phyloP scores from a whole-genome alignment of 1,140 invertebrate species.

The Coenobita brevimanus region DNA sequence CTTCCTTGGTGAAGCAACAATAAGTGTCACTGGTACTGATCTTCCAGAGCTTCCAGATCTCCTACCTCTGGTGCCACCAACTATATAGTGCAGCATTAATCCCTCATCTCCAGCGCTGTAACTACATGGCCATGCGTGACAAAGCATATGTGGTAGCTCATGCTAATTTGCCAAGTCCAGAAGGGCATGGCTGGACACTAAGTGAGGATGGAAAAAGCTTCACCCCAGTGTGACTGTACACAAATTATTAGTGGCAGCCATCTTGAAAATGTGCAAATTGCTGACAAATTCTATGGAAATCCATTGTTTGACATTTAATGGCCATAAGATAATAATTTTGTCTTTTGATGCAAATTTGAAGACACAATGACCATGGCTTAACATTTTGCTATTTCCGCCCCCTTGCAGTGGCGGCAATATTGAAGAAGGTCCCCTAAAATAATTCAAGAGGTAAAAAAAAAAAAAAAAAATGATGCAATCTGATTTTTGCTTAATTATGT shows the following conservation, averaged over 20 bases:
- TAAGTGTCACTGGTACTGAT: neutral
- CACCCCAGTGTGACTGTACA: slow-evolving; percentile 7
- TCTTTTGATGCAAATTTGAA: slow-evolving; percentile 2
- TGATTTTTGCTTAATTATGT: neutral
- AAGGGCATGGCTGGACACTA: neutral
- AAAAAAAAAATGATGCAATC: neutral
- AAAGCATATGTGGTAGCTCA: neutral
- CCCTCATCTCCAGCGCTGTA: neutral
- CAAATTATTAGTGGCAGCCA: neutral
- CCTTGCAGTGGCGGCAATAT: neutral
- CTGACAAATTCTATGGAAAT: neutral
- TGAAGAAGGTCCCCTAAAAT: too few relatives aligned
- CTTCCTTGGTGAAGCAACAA: too few relatives aligned
- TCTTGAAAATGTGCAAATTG: neutral
- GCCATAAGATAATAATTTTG: slow-evolving; percentile 2
- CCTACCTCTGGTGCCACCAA: neutral
- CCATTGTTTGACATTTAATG: slow-evolving; percentile 2
- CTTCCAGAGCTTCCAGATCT: neutral
- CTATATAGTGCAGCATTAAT: neutral
- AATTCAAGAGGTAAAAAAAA: too few relatives aligned
- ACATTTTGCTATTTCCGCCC: neutral
- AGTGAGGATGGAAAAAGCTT: neutral
- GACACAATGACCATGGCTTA: neutral
- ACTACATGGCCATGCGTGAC: slow-evolving; percentile 14
- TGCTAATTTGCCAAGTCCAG: neutral